Conservation (phyloP, 2,797 vertebrate genomes). For the Coregonus sp. region DNA sequence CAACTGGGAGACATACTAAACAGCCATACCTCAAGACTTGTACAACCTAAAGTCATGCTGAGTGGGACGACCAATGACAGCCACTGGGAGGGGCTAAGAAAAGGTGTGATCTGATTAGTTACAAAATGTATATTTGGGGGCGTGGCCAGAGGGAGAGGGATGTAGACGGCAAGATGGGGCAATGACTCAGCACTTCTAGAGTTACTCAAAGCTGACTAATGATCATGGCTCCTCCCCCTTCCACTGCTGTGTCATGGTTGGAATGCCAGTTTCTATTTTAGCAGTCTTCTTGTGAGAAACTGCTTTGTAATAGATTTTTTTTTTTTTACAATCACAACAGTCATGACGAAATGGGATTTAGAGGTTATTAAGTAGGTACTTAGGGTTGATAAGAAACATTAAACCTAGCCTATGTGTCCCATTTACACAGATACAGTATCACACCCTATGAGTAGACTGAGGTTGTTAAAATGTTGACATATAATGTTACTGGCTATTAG, state of each 20-base stretch:
- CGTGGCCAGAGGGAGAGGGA: constrained; percentile 5
- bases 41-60: not conserved
- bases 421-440: no score
- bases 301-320: not conserved
- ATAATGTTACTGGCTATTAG: no score
- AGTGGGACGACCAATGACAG: not conserved
- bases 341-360: no score
- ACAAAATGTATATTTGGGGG: not conserved
- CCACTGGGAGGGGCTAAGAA: not conserved
- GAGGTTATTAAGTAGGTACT: no score
- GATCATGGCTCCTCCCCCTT: not conserved
- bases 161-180: not conserved
- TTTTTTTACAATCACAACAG: not conserved
- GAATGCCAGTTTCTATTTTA: not conserved
- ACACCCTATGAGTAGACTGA: no score
- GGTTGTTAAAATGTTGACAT: no score
- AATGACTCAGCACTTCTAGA: constrained; percentile 65
- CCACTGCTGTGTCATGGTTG: not conserved
- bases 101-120: not conserved
- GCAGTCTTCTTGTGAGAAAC: not conserved
- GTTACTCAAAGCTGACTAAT: not conserved
- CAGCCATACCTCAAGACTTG: not conserved
- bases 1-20: not conserved
- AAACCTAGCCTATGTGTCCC: no score
- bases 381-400: no score